phyloP scores from a whole-genome alignment of 2,113 vertebrate species.

The Corvus cornix region DNA sequence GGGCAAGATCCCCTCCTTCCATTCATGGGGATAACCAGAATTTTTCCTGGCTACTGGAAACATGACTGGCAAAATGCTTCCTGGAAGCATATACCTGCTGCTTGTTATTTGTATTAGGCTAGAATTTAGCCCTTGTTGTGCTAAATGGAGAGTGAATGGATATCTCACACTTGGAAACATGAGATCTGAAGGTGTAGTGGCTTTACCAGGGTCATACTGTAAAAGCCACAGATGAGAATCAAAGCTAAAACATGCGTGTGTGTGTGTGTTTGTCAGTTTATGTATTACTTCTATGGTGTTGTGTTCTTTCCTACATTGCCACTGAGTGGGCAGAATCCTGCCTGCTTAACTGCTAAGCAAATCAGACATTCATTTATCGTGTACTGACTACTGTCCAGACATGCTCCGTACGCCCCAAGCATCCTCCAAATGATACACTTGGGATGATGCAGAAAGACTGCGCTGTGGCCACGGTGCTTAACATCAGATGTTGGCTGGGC shows the following conservation, averaged over 20 bases:
- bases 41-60: constrained; percentile 4
- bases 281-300: background rate
- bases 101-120: background rate
- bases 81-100: background rate
- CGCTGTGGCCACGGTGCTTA: background rate
- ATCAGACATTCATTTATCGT: background rate
- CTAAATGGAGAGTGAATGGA: background rate
- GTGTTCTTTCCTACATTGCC: background rate
- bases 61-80: background rate
- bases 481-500: background rate
- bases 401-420: background rate
- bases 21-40: background rate
- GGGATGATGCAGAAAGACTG: background rate
- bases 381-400: background rate
- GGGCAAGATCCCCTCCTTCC: background rate
- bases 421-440: background rate
- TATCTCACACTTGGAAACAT: background rate
- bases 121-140: background rate
- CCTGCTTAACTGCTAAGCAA: background rate
- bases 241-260: accelerated
- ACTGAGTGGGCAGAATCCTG: background rate
- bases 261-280: background rate
- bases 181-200: background rate
- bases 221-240: background rate
- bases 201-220: background rate